Evolutionary conservation across 2,113 vertebrate genomes (phyloP), one percentile per base, ranked within the genome.

Genomic region (Catharus minimus): DNA sequence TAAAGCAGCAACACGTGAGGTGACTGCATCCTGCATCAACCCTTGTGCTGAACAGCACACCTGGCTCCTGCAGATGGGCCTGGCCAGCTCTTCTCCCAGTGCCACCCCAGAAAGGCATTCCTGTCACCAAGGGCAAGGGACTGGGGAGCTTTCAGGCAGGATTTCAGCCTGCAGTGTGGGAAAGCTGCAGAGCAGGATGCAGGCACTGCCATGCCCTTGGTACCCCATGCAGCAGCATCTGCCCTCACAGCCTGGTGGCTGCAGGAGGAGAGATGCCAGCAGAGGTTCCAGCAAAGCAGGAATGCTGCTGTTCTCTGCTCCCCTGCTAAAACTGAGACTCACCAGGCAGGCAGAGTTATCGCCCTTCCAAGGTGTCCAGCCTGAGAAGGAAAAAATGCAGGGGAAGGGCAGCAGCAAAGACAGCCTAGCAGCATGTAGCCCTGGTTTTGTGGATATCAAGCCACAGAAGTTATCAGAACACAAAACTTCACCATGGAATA

Each of bases 401-500:
- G 43, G 60, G 5, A 69, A 69, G 26, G 61, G 26, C 69, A 71
- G 60, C 77, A 79, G 41, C 30, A 65, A 53, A 79, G 46, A 24
- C 17, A 76, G 49, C 33, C 9, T 1, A 44, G 74, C 61, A 58
- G 78, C 79, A 85, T 2, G 0, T 13, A 68, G 77, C 14, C 27
- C 23, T 4, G 1, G 13, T 65, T 80, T 23, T 41, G 55, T 50
- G 50, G 24, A 4, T 58, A 64, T 36, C 44, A 52, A 73, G 30
- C 76, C 39, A n/a, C 30, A 46, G 28, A 62, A 86, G 47, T 66
- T 84, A 88, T 16, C 78, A 88, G 58, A 80, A 77, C 12, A 49
- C 2, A 6, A 52, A 24, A 60, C 60, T 86, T 82, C 46, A 52
- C 27, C 38, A 32, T 7, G 56, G 5, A 38, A 32, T 20, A 6